These are phyloP conservation scores for Achroia grisella DNA, from an alignment of 1,140 invertebrate species.

Conservation along the genomic window DNA sequence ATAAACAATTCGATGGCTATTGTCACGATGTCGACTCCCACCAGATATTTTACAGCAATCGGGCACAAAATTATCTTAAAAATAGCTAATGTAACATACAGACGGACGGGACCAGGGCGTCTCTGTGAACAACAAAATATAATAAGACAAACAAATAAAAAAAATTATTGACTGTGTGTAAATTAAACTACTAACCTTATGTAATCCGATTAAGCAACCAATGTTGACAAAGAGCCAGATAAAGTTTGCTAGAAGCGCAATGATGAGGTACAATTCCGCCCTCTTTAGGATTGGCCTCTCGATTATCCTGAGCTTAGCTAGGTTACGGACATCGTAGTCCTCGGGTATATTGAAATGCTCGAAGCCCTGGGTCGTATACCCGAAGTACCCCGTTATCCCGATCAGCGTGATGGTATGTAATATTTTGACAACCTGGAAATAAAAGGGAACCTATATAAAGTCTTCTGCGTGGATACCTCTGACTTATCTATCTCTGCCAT, in stretches of 20 bases:
- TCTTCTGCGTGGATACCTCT: no score
- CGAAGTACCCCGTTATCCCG: constrained; percentile 15
- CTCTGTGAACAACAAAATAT: constrained; percentile 17
- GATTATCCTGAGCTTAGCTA: constrained; percentile 5
- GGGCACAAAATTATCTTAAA: constrained; percentile 15
- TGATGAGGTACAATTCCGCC: constrained; percentile 10
- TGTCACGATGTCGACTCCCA: constrained; percentile 3
- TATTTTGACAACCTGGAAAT: constrained; percentile 10
- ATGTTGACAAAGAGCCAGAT: constrained; percentile 22
- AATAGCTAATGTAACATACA: constrained; percentile 22
- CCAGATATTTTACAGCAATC: constrained; percentile 13
- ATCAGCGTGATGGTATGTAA: constrained; percentile 17
- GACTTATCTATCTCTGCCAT: no score
- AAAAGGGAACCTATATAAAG: no score
- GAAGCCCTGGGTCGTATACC: constrained; percentile 18
- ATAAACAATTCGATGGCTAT: constrained; percentile 16
- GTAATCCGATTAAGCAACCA: constrained; percentile 23
- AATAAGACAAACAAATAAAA: no score
- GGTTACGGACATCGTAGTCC: no score
- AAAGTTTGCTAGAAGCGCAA: constrained; percentile 14
- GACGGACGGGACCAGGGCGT: constrained; percentile 23
- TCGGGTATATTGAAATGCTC: constrained; percentile 12
- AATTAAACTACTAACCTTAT: constrained; percentile 22
- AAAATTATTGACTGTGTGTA: no score
- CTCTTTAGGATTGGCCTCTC: constrained; percentile 14